phyloP scores from a whole-genome alignment of 2,888 invertebrate species.

The Sminthurides aquaticus region DNA sequence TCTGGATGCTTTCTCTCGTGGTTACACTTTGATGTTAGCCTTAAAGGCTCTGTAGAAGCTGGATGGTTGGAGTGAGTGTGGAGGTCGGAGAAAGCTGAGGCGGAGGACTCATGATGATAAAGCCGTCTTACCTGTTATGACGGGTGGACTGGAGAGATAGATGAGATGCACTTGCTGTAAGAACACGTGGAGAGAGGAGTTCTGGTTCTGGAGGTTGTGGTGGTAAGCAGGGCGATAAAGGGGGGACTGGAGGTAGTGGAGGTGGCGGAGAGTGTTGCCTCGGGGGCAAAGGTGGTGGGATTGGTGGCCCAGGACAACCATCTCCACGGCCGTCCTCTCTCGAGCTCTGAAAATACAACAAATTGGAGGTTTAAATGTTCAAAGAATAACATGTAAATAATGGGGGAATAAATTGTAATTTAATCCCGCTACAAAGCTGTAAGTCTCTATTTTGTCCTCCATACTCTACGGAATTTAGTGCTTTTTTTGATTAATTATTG shows the following conservation, averaged over 20 bases:
- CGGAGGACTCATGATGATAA: not conserved
- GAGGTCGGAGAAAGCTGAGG: not conserved
- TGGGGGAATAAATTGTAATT: no score
- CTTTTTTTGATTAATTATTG: no score
- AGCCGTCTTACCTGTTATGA: constrained; percentile 41
- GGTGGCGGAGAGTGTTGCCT: constrained; percentile 18
- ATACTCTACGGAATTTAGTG: not conserved
- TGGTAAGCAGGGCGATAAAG: constrained; percentile 37
- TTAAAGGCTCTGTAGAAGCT: no score
- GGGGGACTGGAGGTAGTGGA: constrained; percentile 20
- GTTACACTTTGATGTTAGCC: no score
- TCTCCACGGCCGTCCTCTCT: constrained; percentile 44
- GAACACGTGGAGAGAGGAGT: constrained; percentile 40
- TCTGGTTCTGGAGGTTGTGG: constrained; percentile 41
- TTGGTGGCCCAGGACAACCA: constrained; percentile 41
- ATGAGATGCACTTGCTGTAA: constrained; percentile 43
- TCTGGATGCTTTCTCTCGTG: no score
- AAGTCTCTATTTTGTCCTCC: no score
- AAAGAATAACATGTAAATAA: not conserved
- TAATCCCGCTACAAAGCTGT: no score
- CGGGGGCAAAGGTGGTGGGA: constrained; percentile 38
- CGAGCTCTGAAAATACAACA: constrained; percentile 37
- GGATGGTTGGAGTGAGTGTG: no score
- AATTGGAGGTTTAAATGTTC: not conserved
- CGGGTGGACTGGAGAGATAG: constrained; percentile 45